phyloP scores from a whole-genome alignment of 2,888 invertebrate species.

The Cheilosia urbana region DNA sequence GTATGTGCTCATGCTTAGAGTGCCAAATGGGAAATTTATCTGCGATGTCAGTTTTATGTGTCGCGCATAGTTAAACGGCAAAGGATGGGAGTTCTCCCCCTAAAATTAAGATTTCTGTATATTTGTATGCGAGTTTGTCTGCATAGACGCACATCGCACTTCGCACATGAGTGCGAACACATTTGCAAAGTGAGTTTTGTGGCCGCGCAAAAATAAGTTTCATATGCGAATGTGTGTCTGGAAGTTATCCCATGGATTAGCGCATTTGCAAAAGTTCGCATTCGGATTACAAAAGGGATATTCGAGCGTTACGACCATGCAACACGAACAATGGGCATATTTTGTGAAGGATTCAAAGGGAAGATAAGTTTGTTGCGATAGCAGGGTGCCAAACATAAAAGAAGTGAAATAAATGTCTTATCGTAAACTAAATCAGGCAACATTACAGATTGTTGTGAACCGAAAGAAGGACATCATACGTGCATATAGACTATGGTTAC shows the following conservation, averaged over 20 bases:
- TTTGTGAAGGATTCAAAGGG: conserved; percentile 29
- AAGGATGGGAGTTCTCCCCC: conserved; percentile 66
- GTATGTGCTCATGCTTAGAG: conserved; percentile 8
- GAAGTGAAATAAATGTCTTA: conserved; percentile 59
- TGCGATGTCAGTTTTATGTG: conserved; percentile 74
- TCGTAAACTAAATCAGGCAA: conserved; percentile 55
- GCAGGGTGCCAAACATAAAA: conserved; percentile 49
- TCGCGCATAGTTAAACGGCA: conserved; percentile 75
- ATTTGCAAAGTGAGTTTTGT: conserved; percentile 56
- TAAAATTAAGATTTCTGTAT: conserved; percentile 63
- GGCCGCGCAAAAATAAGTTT: conserved; percentile 63
- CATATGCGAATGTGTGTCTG: conserved; percentile 40
- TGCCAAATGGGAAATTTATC: conserved; percentile 75
- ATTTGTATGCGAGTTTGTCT: not conserved
- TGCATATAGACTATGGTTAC: conserved; percentile 31
- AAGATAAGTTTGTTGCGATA: conserved; percentile 53
- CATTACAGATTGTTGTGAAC: conserved; percentile 25
- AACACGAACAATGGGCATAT: conserved; percentile 49
- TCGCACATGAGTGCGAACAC: conserved; percentile 51
- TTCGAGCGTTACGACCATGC: conserved; percentile 17
- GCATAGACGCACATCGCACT: conserved; percentile 10
- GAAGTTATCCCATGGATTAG: conserved; percentile 62
- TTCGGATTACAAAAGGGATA: conserved; percentile 47
- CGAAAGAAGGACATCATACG: conserved; percentile 38
- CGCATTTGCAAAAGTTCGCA: conserved; percentile 57